These are phyloP conservation scores for Tricholaema leucomelas DNA, from an alignment of 2,113 vertebrate genomes.

Conservation along the genomic window DNA sequence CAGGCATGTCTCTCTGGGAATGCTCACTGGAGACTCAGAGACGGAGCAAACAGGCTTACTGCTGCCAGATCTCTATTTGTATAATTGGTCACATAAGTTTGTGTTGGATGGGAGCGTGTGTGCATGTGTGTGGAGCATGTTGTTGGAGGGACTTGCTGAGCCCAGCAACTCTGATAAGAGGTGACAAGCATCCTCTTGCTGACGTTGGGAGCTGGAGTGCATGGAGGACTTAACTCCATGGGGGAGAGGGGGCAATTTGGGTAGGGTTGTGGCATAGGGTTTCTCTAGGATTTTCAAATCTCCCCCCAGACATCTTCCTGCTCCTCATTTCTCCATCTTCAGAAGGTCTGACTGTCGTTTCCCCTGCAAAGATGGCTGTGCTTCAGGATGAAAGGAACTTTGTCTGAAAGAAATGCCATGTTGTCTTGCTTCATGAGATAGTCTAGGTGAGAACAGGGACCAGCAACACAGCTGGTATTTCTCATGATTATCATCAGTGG, in stretches of 20 bases:
- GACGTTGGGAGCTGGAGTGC: neutral
- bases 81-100: constrained; percentile 17
- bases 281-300: neutral
- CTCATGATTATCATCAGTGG: neutral
- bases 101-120: neutral
- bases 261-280: rapidly evolving
- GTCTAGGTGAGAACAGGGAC: neutral
- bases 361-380: neutral
- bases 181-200: neutral
- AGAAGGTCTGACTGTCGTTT: neutral
- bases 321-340: neutral
- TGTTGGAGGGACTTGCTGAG: neutral
- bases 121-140: neutral
- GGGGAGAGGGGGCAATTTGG: neutral
- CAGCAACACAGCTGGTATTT: neutral
- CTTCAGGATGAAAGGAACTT: neutral
- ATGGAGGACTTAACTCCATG: neutral
- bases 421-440: neutral
- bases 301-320: neutral
- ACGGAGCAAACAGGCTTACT: neutral
- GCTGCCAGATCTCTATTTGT: constrained; percentile 46
- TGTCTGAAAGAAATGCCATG: neutral
- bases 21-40: neutral
- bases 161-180: neutral
- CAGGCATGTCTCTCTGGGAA: neutral